Evolutionary conservation across 2,113 vertebrate genomes (phyloP).

Genomic region (Callaeas wilsoni): DNA sequence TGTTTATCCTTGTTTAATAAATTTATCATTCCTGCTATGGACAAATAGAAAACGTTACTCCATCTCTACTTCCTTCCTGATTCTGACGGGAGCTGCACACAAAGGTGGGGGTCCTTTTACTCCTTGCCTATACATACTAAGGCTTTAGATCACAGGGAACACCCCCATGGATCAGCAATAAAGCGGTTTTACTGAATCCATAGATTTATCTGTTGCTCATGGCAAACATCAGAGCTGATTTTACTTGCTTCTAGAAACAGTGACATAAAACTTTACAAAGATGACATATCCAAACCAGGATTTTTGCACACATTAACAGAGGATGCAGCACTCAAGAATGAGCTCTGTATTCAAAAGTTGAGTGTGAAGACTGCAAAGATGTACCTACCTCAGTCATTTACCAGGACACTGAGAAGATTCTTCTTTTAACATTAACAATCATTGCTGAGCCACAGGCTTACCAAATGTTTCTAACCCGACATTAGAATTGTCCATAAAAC

Average conservation of each 20-base stretch:
- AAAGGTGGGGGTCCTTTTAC: background rate
- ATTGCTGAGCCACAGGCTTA: background rate
- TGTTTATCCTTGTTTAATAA: background rate
- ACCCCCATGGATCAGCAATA: background rate
- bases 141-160: background rate
- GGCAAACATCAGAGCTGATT: background rate
- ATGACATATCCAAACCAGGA: background rate
- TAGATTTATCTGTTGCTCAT: background rate
- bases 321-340: background rate
- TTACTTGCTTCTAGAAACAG: background rate
- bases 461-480: background rate
- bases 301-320: background rate
- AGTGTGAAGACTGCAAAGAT: background rate
- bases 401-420: background rate
- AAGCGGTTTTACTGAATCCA: background rate
- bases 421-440: background rate
- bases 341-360: background rate
- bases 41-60: background rate
- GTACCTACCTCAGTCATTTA: background rate
- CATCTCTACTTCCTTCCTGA: background rate
- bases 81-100: background rate
- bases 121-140: background rate
- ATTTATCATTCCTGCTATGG: background rate
- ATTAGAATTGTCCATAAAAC: background rate
- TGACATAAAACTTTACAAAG: background rate